Conservation (phyloP, 2,888 invertebrate species). For the Lysandra bellargus region DNA sequence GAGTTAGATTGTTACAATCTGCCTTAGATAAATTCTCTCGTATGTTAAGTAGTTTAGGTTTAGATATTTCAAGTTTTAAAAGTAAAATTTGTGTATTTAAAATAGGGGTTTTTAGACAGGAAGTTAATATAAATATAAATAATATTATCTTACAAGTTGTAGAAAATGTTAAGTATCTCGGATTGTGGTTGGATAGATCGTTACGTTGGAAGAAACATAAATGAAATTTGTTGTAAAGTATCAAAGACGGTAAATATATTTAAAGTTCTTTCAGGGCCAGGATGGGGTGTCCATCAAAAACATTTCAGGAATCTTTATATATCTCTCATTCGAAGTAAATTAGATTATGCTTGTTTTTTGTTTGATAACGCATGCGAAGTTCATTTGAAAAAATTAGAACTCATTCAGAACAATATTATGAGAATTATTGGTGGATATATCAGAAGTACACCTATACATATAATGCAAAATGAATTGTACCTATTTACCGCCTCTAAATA, state of each 20-base stretch:
- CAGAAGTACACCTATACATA: no score
- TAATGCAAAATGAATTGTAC: no score
- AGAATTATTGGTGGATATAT: no score
- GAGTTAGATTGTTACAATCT: background rate
- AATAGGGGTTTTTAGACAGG: no score
- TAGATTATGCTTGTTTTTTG: conserved; percentile 35
- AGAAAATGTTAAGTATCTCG: background rate
- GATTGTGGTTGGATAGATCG: conserved; percentile 24
- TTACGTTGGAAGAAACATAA: conserved; percentile 28
- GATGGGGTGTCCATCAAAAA: conserved; percentile 38
- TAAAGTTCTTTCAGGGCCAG: conserved; percentile 35
- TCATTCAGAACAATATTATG: no score
- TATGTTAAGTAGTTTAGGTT: conserved; percentile 1
- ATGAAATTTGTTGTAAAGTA: conserved; percentile 30
- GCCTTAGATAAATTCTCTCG: background rate
- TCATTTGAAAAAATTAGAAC: no score
- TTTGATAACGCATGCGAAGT: conserved; percentile 30
- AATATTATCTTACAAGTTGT: no score
- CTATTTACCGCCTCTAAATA: no score
- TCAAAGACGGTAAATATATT: conserved; percentile 36
- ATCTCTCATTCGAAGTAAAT: conserved; percentile 31
- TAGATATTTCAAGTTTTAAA: conserved; percentile 20
- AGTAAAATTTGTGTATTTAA: conserved; percentile 1
- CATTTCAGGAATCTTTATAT: conserved; percentile 36
- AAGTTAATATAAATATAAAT: no score